Percentiles rank a stretch among this genome's conserved stretches.
phyloP scores from a whole-genome alignment of 2,888 invertebrate species.

The Osmoderma eremita region DNA sequence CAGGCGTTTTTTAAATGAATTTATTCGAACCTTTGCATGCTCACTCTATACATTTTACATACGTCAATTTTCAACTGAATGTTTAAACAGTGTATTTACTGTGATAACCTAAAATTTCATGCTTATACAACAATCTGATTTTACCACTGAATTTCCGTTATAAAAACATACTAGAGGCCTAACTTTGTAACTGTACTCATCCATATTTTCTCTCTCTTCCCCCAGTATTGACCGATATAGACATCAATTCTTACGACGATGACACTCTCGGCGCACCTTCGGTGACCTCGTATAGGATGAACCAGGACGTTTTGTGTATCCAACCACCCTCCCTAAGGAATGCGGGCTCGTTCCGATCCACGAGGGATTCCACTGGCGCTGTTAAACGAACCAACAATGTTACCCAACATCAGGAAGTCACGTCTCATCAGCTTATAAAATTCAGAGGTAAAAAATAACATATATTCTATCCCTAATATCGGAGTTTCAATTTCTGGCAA shows the following conservation, averaged over 20 bases:
- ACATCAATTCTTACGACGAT: conserved; percentile 66
- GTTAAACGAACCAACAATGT: conserved; percentile 52
- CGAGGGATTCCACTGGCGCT: conserved; percentile 52
- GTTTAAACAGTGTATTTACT: too few relatives aligned
- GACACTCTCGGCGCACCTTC: conserved; percentile 61
- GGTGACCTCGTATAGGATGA: conserved; percentile 61
- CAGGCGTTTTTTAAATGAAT: too few relatives aligned
- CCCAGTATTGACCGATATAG: conserved; percentile 70
- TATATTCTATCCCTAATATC: background rate
- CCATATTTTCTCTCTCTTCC: conserved; percentile 44
- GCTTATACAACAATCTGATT: background rate
- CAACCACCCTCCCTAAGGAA: conserved; percentile 59
- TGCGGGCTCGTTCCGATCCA: conserved; percentile 58
- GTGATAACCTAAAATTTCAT: too few relatives aligned
- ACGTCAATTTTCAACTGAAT: too few relatives aligned
- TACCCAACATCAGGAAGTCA: conserved; percentile 53
- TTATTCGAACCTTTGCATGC: too few relatives aligned
- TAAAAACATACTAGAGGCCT: too few relatives aligned
- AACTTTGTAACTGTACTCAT: background rate
- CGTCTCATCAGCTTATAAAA: conserved; percentile 60
- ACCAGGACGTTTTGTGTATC: conserved; percentile 60
- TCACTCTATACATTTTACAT: too few relatives aligned
- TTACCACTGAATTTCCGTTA: background rate
- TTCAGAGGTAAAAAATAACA: conserved; percentile 60
- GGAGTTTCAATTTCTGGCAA: background rate